A percentile compares a stretch with the other conserved stretches of the same genome.
These are phyloP conservation scores for Pterois miles DNA, from an alignment of 2,797 vertebrate genomes.

Conservation along the genomic window DNA sequence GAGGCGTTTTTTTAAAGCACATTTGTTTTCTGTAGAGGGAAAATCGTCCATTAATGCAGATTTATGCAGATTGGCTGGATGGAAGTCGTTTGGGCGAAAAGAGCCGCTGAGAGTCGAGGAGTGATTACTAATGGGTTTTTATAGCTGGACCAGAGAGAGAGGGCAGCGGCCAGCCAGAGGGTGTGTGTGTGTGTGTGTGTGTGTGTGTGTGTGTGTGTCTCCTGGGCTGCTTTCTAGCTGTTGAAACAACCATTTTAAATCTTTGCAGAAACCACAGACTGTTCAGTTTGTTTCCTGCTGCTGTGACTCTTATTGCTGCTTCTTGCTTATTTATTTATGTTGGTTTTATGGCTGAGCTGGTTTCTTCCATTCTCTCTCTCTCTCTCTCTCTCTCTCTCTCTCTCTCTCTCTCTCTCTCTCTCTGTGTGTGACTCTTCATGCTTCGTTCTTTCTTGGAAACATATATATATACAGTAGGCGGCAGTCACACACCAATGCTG, in stretches of 20 bases:
- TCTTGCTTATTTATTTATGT: slow-evolving; percentile 57
- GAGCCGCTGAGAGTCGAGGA: slow-evolving; percentile 66
- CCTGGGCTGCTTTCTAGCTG: slow-evolving; percentile 14
- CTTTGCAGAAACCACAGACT: slow-evolving; percentile 24
- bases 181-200: slow-evolving; percentile 20
- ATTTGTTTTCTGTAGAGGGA: slow-evolving; percentile 64
- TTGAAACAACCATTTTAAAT: slow-evolving; percentile 57
- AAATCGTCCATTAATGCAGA: slow-evolving; percentile 70
- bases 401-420: background rate
- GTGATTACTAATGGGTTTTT: slow-evolving; percentile 73
- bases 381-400: background rate
- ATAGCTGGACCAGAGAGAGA: slow-evolving; percentile 56
- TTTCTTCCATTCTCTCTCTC: slow-evolving; percentile 3
- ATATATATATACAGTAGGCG: background rate
- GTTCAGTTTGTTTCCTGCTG: slow-evolving; percentile 33
- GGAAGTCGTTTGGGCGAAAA: slow-evolving; percentile 69
- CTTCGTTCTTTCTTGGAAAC: background rate
- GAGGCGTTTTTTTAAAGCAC: slow-evolving; percentile 55
- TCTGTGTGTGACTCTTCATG: background rate
- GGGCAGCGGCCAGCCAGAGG: slow-evolving; percentile 26
- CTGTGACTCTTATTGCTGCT: slow-evolving; percentile 31
- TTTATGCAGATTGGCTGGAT: slow-evolving; percentile 75
- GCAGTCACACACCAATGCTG: background rate
- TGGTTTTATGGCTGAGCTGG: slow-evolving; percentile 25
- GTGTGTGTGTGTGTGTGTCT: slow-evolving; percentile 4